Base-by-base conservation (phyloP, 1,140 invertebrate genomes). In the Papilio xuthus region DNA sequence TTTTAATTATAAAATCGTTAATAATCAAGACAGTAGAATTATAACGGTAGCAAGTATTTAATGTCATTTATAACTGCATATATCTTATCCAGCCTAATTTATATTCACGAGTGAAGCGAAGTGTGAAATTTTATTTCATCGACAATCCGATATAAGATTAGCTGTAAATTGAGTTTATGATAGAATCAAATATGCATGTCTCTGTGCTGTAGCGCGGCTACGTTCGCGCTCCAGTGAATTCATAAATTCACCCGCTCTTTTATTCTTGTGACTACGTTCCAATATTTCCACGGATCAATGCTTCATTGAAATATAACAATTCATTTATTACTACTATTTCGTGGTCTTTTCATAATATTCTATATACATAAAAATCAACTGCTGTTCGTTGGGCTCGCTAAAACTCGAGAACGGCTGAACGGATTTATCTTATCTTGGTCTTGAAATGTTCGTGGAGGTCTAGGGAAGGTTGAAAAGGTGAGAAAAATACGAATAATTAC, bases 111-210 rank as follows among this genome's bases (percentile, higher is more conserved):
- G 82, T 81, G 81, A 88, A 89, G 86, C 89, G 89, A 84, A 80
- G 91, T 88, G 88, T 92, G 88, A 93, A 89, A 93, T 93, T 92
- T 93, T 92, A 93, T 93, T 92, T 91, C 91, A 91, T 90, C 88
- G 88, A 92, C 91, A 92, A 92, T 93, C 89, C 90, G 84, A 90
- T 85, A 92, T 90, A 84, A 91, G 92, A 92, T 93, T 92, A 93
- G 90, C 90, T 91, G 90, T 91, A 91, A 92, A 93, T 93, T 91
- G 91, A 91, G 89, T 93, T 93, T 92, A 92, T 91, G 88, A 91
- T 81, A 83, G 82, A 90, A 92, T 93, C 89, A 90, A 92, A 93
- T 92, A 93, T 90, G 90, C 90, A 92, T 86, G 88, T 85, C 85
- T 77, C 71, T 81, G 80, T 70, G 47, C 26, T 72, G 78, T 80